A percentile compares a stretch with the other conserved stretches of the same genome.
These are phyloP conservation scores for Drosophila rhopaloa DNA, from an alignment of 1,140 invertebrate species.

Conservation along the genomic window DNA sequence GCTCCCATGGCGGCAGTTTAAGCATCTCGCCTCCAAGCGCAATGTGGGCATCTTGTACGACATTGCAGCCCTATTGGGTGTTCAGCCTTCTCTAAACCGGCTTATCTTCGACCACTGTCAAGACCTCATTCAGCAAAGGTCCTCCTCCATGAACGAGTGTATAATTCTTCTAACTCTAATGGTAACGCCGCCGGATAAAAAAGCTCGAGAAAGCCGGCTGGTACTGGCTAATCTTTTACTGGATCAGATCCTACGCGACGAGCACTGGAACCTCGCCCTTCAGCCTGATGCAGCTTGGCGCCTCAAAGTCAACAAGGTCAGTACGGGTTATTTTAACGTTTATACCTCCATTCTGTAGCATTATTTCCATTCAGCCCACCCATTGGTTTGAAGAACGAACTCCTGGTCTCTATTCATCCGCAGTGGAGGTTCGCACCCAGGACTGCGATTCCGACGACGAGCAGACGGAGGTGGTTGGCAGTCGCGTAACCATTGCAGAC, in stretches of 20 bases:
- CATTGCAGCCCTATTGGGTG: slow-evolving; percentile 63
- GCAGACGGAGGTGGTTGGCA: slow-evolving; percentile 39
- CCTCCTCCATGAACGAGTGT: slow-evolving; percentile 68
- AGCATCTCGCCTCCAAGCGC: slow-evolving; percentile 60
- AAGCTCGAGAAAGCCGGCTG: slow-evolving; percentile 33
- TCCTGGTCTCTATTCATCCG: slow-evolving; percentile 80
- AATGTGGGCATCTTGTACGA: slow-evolving; percentile 51
- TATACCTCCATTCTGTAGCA: background rate
- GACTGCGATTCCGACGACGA: slow-evolving; percentile 80
- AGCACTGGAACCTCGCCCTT: slow-evolving; percentile 76
- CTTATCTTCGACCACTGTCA: slow-evolving; percentile 68
- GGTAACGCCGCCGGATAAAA: slow-evolving; percentile 25
- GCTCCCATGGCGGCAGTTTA: slow-evolving; percentile 75
- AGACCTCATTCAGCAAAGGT: slow-evolving; percentile 58
- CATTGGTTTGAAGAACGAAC: slow-evolving; percentile 79
- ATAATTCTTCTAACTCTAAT: slow-evolving; percentile 61
- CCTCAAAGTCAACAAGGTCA: slow-evolving; percentile 65
- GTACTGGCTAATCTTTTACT: slow-evolving; percentile 53
- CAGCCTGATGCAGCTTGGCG: slow-evolving; percentile 63
- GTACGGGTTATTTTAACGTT: background rate
- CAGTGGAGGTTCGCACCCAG: slow-evolving; percentile 74
- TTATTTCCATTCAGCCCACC: slow-evolving; percentile 32
- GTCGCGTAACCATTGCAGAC: slow-evolving; percentile 64
- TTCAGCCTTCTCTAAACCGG: slow-evolving; percentile 31
- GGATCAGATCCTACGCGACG: slow-evolving; percentile 57